A percentile compares a stretch with the other conserved stretches of the same genome.
Evolutionary conservation across 2,797 vertebrate species (phyloP).

Genomic region (Diceros bicornis): DNA sequence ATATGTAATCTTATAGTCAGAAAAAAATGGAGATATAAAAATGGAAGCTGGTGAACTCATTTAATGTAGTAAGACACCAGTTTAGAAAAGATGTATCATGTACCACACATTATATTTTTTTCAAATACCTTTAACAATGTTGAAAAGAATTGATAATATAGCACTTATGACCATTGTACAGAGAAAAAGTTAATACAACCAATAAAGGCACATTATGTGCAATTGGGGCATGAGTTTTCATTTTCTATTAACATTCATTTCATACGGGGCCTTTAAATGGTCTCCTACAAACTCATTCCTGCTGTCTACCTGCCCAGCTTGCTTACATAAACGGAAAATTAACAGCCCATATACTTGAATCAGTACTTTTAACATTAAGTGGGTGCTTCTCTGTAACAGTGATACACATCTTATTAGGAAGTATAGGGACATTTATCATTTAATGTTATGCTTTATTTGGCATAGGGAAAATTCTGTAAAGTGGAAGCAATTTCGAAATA

Average conservation of each 20-base stretch:
- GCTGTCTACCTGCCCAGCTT: neutral
- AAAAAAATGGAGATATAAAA: neutral
- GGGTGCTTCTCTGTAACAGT: neutral
- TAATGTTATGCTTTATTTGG: slow-evolving; percentile 59
- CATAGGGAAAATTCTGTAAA: slow-evolving; percentile 49
- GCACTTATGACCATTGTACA: neutral
- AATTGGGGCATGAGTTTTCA: slow-evolving; percentile 13
- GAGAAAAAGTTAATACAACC: neutral
- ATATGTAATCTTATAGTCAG: neutral
- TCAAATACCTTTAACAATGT: neutral
- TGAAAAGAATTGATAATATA: neutral
- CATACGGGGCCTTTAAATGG: neutral
- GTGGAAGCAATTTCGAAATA: slow-evolving; percentile 57
- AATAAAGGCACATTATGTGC: neutral
- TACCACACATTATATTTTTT: neutral
- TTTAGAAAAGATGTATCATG: neutral
- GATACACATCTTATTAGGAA: slow-evolving; percentile 47
- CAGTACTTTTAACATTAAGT: slow-evolving; percentile 62
- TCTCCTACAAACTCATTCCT: neutral
- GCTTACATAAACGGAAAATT: slow-evolving; percentile 70
- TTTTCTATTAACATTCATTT: slow-evolving; percentile 62
- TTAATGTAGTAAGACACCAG: neutral
- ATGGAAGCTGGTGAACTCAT: neutral
- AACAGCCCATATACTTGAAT: slow-evolving; percentile 37
- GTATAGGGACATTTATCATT: slow-evolving; percentile 43